phyloP scores from a whole-genome alignment of 2,888 invertebrate species.

The Mantis religiosa region DNA sequence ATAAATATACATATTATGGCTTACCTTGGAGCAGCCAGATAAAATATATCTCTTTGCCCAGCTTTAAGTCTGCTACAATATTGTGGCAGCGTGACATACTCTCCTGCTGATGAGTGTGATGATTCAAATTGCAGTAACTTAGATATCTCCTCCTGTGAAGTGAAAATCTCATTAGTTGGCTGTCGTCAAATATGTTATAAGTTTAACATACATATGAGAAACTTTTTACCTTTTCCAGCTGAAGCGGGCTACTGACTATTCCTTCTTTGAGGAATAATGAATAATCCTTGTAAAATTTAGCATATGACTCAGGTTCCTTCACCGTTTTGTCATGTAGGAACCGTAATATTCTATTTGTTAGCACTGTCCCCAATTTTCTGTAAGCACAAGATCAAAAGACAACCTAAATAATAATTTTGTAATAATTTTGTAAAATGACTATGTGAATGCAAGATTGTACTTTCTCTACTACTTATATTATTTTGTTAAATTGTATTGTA shows the following conservation, averaged over 20 bases:
- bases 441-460: too few species aligned
- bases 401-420: not conserved
- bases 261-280: slow-evolving; percentile 93
- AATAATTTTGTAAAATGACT: too few species aligned
- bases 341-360: slow-evolving; percentile 78
- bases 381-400: slow-evolving; percentile 30
- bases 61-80: slow-evolving; percentile 74
- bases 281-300: slow-evolving; percentile 87
- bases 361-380: slow-evolving; percentile 76
- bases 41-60: slow-evolving; percentile 83
- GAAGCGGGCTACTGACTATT: slow-evolving; percentile 78
- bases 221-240: slow-evolving; percentile 66
- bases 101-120: slow-evolving; percentile 66
- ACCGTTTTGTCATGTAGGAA: slow-evolving; percentile 80
- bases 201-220: not conserved
- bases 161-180: not conserved
- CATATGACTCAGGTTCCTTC: slow-evolving; percentile 77
- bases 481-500: too few species aligned
- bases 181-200: not conserved
- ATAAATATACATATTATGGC: not conserved
- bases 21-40: slow-evolving; percentile 88
- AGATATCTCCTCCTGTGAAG: slow-evolving; percentile 76
- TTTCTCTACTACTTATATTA: too few species aligned
- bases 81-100: slow-evolving; percentile 72
- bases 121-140: slow-evolving; percentile 90